These are phyloP conservation scores for Oncorhynchus masou DNA, from an alignment of 2,113 vertebrate genomes.

Conservation along the genomic window DNA sequence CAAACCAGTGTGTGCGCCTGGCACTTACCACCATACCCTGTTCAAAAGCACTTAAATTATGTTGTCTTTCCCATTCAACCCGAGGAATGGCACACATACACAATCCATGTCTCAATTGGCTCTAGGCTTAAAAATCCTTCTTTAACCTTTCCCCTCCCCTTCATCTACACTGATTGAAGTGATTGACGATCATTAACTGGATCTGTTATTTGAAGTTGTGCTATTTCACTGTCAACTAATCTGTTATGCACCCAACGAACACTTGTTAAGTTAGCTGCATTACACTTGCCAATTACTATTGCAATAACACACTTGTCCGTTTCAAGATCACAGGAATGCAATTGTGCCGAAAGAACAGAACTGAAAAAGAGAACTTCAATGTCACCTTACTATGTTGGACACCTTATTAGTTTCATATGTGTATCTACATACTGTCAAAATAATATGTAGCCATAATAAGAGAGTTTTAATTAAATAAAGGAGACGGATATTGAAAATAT, in stretches of 20 bases:
- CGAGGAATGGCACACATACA: no score
- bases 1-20: no score
- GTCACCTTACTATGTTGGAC: neutral
- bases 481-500: constrained; percentile 23
- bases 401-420: neutral
- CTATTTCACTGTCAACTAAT: neutral
- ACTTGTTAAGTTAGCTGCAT: neutral
- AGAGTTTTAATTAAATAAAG: constrained; percentile 16
- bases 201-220: neutral
- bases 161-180: no score
- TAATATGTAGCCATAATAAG: neutral
- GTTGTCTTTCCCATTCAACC: no score
- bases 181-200: neutral
- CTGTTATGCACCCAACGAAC: neutral
- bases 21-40: no score
- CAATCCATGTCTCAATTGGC: no score
- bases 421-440: neutral
- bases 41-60: no score
- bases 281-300: neutral
- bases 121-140: no score
- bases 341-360: neutral
- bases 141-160: no score
- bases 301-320: no score
- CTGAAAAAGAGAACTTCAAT: neutral
- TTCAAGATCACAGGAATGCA: no score